Evolutionary conservation across 2,797 vertebrate genomes (phyloP), one percentile per base, ranked within the genome.

Genomic region (Arctocebus calabarensis): DNA sequence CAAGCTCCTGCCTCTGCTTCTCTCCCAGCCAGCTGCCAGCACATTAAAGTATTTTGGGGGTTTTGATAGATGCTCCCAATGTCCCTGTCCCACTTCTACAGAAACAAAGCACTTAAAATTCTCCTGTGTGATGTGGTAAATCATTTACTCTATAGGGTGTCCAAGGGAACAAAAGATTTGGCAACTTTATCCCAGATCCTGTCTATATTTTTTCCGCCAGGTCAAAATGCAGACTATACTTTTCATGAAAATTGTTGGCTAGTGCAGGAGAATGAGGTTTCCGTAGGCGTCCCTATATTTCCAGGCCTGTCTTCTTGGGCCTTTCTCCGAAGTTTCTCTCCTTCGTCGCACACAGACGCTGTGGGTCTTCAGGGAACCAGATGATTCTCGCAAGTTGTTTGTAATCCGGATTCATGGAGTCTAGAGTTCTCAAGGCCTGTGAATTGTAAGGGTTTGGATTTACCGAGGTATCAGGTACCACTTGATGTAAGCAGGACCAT

Each of bases 101-200:
- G 68, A 95, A 84, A 96, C 91, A 89, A 77, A 91, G 84, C 83
- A 45, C 77, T 92, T 81, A 88, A 75, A 94, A 89, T 96, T 82
- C 81, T 97, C 70, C 87, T 37, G 11, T 95, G 90, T 70, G 81
- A 84, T 74, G 77, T 10, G 59, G 82, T 43, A 91, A 94, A 92
- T 57, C 64, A 77, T 88, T 95, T 95, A 74, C 83, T 86, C 90
- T 77, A 62, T 78, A 55, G 16, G 20, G 74, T 92, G 84, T 95
- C 43, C 59, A 45, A 55, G 48, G 43, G 78, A 89, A 95, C 82
- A 78, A 92, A 96, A 95, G 96, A 90, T 66, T 45, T 64, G 74
- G 90, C 82, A 62, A 37, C 94, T 92, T 96, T 84, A 81, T 84
- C 94, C 93, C 82, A 96, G 89, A 88, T 96, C 74, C 43, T 95